Conservation (phyloP, 2,113 vertebrate genomes). For the Cyprinodon tularosa region DNA sequence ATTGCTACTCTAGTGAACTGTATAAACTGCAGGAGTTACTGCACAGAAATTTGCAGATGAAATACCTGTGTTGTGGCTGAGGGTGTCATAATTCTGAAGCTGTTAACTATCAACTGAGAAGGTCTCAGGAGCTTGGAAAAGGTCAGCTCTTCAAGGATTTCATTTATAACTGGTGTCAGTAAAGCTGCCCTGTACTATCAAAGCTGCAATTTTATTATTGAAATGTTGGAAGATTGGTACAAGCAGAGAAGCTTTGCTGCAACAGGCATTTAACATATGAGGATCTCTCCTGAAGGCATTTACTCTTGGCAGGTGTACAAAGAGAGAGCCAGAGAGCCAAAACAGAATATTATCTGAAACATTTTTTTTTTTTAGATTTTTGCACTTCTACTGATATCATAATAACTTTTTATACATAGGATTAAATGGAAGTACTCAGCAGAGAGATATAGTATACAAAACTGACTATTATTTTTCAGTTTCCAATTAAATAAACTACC, state of each 20-base stretch:
- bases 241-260: slow-evolving; percentile 8
- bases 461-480: not conserved
- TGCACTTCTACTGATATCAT: not conserved
- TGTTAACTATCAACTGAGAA: not conserved
- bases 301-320: not conserved
- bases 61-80: not conserved
- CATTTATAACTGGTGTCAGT: slow-evolving; percentile 28
- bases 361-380: not conserved
- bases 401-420: not conserved
- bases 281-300: slow-evolving; percentile 7
- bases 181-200: slow-evolving; percentile 12
- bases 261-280: slow-evolving; percentile 25
- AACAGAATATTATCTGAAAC: not conserved
- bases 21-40: slow-evolving; percentile 7
- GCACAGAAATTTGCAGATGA: slow-evolving; percentile 10
- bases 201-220: slow-evolving; percentile 7
- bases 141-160: slow-evolving; percentile 32
- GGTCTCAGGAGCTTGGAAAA: not conserved
- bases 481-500: not conserved
- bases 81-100: not conserved
- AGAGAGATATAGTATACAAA: not conserved
- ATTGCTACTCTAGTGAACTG: slow-evolving; percentile 2
- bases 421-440: not conserved
- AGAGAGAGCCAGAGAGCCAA: not conserved
- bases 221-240: slow-evolving; percentile 11